A percentile compares a stretch with the other conserved stretches of the same genome.
phyloP scores from a whole-genome alignment of 2,888 invertebrate genomes.

The Strigamia maritima region DNA sequence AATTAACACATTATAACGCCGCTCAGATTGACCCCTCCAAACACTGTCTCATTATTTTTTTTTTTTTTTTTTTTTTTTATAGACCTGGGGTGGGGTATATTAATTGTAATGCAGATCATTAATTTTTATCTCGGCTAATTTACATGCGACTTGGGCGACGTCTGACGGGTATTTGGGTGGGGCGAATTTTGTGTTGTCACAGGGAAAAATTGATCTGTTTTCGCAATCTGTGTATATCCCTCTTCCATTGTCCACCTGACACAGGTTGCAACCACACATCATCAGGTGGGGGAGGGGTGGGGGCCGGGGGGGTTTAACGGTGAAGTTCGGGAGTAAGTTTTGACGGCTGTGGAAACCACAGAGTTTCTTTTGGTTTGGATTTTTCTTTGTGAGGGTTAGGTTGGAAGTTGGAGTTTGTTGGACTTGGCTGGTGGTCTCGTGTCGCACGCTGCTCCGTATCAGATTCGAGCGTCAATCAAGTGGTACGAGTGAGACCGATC shows the following conservation, averaged over 20 bases:
- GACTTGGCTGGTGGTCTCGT: slow-evolving; percentile 28
- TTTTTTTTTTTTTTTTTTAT: neutral
- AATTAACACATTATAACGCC: slow-evolving; percentile 15
- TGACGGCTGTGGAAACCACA: slow-evolving; percentile 9
- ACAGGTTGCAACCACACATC: slow-evolving; percentile 19
- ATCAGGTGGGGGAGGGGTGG: neutral
- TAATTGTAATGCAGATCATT: neutral
- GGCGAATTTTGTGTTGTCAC: slow-evolving; percentile 4
- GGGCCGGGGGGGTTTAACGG: neutral
- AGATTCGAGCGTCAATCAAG: slow-evolving; percentile 30
- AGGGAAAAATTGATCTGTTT: slow-evolving; percentile 22
- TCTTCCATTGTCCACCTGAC: slow-evolving; percentile 25
- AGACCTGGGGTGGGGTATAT: too few relatives aligned
- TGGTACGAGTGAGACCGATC: slow-evolving; percentile 12
- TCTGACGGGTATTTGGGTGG: slow-evolving; percentile 7
- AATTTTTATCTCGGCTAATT: slow-evolving; percentile 25
- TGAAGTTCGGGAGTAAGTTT: neutral
- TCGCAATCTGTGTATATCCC: neutral
- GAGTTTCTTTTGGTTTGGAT: neutral
- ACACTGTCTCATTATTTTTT: too few relatives aligned
- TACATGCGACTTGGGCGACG: neutral
- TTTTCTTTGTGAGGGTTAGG: neutral
- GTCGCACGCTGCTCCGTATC: slow-evolving; percentile 31
- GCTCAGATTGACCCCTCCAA: too few relatives aligned
- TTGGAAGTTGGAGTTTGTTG: neutral